Base-by-base conservation (phyloP, 1,140 invertebrate species). In the Drosophila orosa region DNA sequence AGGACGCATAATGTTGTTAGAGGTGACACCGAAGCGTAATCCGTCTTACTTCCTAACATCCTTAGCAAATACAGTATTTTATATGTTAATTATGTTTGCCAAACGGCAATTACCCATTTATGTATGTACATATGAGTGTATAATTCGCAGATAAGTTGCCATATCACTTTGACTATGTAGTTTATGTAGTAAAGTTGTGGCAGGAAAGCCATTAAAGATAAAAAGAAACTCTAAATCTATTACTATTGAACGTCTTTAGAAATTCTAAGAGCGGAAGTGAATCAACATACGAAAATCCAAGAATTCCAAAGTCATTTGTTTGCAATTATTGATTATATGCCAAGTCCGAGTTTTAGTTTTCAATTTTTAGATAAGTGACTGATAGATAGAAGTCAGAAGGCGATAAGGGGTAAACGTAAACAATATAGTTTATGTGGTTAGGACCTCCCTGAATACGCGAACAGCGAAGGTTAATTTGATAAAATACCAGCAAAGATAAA, bases 31-130 rank as follows among this genome's bases (percentile, higher is more conserved):
- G 84, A 89, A 48, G 84, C 80, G 52, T 89, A 89, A 17, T 17
- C 35, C 25, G 29, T 31, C 47, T n/a, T n/a, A 60, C 57, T 44
- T 45, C 45, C 33, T 13, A 33, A 69, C 66, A 81, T 76, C 75
- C 83, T 87, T 86, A 87, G 79, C 67, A 75, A 73, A 67, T 78
- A 83, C 84, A 87, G 83, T 87, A 87, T 87, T 86, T 78, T 76
- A 69, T 56, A 31, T 87, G 79, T 87, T 73, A 72, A 83, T 69
- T 27, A 59, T 52, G 27, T 33, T 47, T 55, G 61, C 58, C 59
- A 5, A 33, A 22, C 56, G 71, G 39, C 59, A 48, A 57, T 48
- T 44, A 48, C 19, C 62, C 35, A 56, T 48, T 63, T 45, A 50
- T 69, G 52, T 82, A 48, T 29, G 61, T 61, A 65, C 15, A 60